phyloP scores from a whole-genome alignment of 1,140 invertebrate genomes.

The Drosophila quadrilineata region DNA sequence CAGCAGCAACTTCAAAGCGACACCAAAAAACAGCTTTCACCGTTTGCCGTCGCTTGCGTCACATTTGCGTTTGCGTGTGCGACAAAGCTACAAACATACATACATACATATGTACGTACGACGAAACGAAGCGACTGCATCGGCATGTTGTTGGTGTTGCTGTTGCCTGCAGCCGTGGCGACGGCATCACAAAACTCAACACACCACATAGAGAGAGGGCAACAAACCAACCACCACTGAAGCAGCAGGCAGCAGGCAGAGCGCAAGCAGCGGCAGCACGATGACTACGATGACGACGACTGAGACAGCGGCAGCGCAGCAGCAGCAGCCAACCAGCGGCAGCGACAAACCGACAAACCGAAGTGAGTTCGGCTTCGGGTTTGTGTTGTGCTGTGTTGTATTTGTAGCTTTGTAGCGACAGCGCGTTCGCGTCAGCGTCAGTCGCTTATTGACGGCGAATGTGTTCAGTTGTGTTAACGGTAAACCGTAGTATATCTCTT shows the following conservation, averaged over 20 bases:
- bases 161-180: slow-evolving; percentile 10
- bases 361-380: slow-evolving; percentile 34
- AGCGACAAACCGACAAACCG: slow-evolving; percentile 51
- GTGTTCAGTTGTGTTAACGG: slow-evolving; percentile 57
- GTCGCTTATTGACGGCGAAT: slow-evolving; percentile 54
- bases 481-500: slow-evolving; percentile 31
- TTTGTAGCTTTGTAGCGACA: slow-evolving; percentile 47
- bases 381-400: no score
- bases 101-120: no score
- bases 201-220: slow-evolving; percentile 21
- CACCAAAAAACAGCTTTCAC: slow-evolving; percentile 64
- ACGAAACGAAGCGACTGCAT: slow-evolving; percentile 42
- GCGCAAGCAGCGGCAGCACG: slow-evolving; percentile 9
- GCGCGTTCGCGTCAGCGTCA: no score
- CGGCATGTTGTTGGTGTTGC: slow-evolving; percentile 33
- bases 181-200: slow-evolving; percentile 44
- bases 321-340: slow-evolving; percentile 40
- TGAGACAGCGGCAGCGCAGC: slow-evolving; percentile 41
- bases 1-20: slow-evolving; percentile 33
- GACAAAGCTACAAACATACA: slow-evolving; percentile 57
- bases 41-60: slow-evolving; percentile 61
- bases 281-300: slow-evolving; percentile 22
- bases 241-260: not conserved
- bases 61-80: slow-evolving; percentile 51
- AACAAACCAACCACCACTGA: slow-evolving; percentile 60